phyloP scores from a whole-genome alignment of 2,113 vertebrate species.

The Thryonomys swinderianus region DNA sequence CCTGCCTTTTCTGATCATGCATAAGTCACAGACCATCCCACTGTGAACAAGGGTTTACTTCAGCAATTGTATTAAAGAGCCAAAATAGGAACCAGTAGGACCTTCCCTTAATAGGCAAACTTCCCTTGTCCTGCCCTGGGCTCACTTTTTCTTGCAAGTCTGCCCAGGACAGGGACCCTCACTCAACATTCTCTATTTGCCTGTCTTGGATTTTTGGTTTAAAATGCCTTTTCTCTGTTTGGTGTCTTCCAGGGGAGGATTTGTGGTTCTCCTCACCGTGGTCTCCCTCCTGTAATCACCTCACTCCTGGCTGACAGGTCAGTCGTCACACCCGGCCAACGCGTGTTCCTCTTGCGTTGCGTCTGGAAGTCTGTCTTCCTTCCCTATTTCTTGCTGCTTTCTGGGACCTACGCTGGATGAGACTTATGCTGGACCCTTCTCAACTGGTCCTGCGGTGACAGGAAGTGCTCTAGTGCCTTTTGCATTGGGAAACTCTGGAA shows the following conservation, averaged over 20 bases:
- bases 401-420: not conserved
- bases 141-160: not conserved
- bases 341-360: not conserved
- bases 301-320: not conserved
- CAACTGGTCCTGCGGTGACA: not conserved
- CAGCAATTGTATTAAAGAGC: slow-evolving; percentile 23
- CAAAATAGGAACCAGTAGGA: not conserved
- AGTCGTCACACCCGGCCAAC: not conserved
- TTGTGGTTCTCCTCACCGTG: not conserved
- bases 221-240: not conserved
- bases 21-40: not conserved
- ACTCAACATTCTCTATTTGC: not conserved
- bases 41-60: slow-evolving; percentile 18
- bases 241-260: not conserved
- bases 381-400: not conserved
- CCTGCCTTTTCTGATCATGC: not conserved
- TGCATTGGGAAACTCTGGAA: not conserved
- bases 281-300: not conserved
- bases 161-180: not conserved
- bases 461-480: not conserved
- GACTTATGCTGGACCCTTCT: not conserved
- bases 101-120: not conserved
- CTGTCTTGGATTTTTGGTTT: not conserved
- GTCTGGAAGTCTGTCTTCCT: not conserved
- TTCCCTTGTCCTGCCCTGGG: not conserved